A percentile compares a stretch with the other conserved stretches of the same genome.
Conservation (phyloP, 2,888 invertebrate species). For the Tanaodytes sp. region DNA sequence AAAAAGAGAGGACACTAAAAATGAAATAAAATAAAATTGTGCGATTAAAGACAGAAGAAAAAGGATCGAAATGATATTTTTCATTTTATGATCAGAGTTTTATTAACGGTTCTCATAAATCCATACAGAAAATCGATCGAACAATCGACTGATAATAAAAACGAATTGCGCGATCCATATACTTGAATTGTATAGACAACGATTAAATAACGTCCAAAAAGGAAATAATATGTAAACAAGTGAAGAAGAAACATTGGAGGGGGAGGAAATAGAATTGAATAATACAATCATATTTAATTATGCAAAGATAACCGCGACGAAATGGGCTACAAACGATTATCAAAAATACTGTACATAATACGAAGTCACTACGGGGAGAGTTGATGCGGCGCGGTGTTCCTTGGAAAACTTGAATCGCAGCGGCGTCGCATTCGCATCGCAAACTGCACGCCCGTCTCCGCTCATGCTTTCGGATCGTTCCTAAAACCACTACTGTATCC, state of each 20-base stretch:
- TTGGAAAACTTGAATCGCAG: conserved; percentile 38
- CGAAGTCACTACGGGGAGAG: conserved; percentile 10
- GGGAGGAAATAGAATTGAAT: conserved; percentile 29
- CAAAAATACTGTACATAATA: conserved; percentile 45
- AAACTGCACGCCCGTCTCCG: conserved; percentile 50
- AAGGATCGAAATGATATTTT: conserved; percentile 26
- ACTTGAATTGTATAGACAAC: conserved; percentile 10
- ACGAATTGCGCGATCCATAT: conserved; percentile 26
- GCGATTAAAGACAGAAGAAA: not conserved
- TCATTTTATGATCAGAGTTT: conserved; percentile 18
- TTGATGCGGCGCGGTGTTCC: not conserved
- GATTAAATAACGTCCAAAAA: conserved; percentile 18
- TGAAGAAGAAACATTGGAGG: too few relatives aligned
- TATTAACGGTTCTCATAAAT: conserved; percentile 29
- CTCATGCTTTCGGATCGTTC: conserved; percentile 55
- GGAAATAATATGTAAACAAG: not conserved
- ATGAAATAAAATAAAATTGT: conserved; percentile 23
- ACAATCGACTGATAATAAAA: conserved; percentile 26
- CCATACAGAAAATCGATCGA: conserved; percentile 29
- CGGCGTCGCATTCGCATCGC: conserved; percentile 9
- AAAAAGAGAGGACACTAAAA: conserved; percentile 1
- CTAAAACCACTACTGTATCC: conserved; percentile 68
- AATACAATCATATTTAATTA: conserved; percentile 6
- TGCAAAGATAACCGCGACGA: conserved; percentile 14
- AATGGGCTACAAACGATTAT: conserved; percentile 29